phyloP scores from a whole-genome alignment of 1,140 invertebrate species.

The Caenorhabditis elegans region WBcel235 BX284604.4:16962001-16962500 shows the following conservation, averaged over 20 bases:
- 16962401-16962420: constrained; percentile 34
- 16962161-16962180: too few relatives aligned
- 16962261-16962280: constrained; percentile 43
- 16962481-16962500: neutral
- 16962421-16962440: constrained; percentile 9
- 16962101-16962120: too few relatives aligned
- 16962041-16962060: too few relatives aligned
- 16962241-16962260: constrained; percentile 45
- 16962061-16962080: too few relatives aligned
- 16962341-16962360: constrained; percentile 42
- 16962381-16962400: constrained; percentile 40
- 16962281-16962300: constrained; percentile 1
- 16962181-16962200: too few relatives aligned
- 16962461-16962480: neutral
- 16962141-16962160: too few relatives aligned
- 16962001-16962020: too few relatives aligned
- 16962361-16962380: neutral
- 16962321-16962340: constrained; percentile 32
- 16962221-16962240: constrained; percentile 43
- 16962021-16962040: too few relatives aligned
- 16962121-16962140: too few relatives aligned
- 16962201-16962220: too few relatives aligned
- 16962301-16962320: neutral
- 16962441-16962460: constrained; percentile 36
- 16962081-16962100: too few relatives aligned